Percentiles rank a stretch among this genome's conserved stretches.
Conservation (phyloP, 1,140 invertebrate species). For the Odontomachus brunneus region DNA sequence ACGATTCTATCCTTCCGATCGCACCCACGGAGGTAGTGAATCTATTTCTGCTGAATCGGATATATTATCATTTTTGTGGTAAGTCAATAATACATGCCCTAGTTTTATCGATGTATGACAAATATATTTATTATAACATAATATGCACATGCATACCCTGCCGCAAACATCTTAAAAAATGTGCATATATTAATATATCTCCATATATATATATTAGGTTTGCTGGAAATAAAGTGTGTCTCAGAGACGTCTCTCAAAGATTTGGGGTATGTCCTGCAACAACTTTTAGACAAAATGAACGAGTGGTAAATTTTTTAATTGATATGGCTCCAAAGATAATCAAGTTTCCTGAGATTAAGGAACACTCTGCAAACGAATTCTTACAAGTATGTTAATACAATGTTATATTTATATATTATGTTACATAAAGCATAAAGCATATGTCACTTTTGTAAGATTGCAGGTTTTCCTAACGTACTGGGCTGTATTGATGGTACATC, state of each 20-base stretch:
- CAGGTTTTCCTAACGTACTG: constrained; percentile 6
- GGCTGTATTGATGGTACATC: constrained; percentile 6
- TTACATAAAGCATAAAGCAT: too few species aligned
- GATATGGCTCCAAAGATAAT: neutral
- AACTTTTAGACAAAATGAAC: neutral
- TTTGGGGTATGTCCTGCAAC: constrained; percentile 18
- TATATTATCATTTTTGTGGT: constrained; percentile 24
- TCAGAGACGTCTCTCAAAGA: constrained; percentile 9
- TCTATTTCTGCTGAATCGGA: neutral
- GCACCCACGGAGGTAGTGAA: neutral
- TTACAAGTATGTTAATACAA: constrained; percentile 9
- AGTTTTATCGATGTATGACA: too few species aligned
- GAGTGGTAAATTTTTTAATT: constrained; percentile 11
- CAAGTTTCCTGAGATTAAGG: neutral
- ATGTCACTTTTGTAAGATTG: too few species aligned
- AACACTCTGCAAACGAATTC: neutral
- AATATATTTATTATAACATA: too few species aligned
- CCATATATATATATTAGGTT: constrained; percentile 22
- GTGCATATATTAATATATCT: constrained; percentile 4
- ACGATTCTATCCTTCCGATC: neutral
- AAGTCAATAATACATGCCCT: too few species aligned
- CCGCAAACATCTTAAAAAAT: neutral
- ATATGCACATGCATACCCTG: neutral
- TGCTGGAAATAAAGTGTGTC: constrained; percentile 9
- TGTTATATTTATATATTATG: too few species aligned